Evolutionary conservation across 1,140 invertebrate genomes (phyloP), one percentile per base, ranked within the genome.

Genomic region (Pseudobourletiella spinata): DNA sequence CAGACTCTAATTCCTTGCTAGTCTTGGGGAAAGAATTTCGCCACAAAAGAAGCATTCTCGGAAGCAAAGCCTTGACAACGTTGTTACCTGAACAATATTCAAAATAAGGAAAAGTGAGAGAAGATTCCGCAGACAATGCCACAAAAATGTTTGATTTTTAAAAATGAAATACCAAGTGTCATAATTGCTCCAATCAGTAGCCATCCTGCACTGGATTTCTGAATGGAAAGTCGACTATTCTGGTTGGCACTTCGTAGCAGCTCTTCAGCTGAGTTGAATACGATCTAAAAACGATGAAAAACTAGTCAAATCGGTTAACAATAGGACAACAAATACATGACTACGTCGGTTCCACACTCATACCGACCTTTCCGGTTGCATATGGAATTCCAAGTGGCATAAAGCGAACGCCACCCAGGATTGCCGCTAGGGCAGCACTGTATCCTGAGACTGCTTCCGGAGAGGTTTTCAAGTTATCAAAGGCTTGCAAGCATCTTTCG

Each of bases 211-310:
- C 95, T 91, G 35, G 94, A 97, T 74, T 94, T 82, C 73, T 94
- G 91, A 46, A 96, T 80, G 14, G 95, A 96, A 57, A 99, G 79
- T 61, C 94, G 82, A 75, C 91, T 94, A 76, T 95, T 98, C 78
- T 98, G 95, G 72, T 87, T 92, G n/a, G 96, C 95, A 68, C 92
- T 96, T 71, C 95, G 81, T 22, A 99, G 78, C 54, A 99, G 76
- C 74, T 99, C 95, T 79, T 99, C 96, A 24, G 94, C 95, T 35
- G 94, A 89, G 73, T 92, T 94, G 74, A 99, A 98, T 46, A 98
- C 91, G 69, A 88, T 81, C 83, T 85, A 70, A n/a, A 73, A 72
- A 68, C 59, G 67, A 54, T 14, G 61, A 66, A 67, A 55, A 29
- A n/a, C n/a, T n/a, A n/a, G n/a, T n/a, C n/a, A n/a, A n/a, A n/a